phyloP scores from a whole-genome alignment of 2,113 vertebrate genomes.

The Pimephales promelas region DNA sequence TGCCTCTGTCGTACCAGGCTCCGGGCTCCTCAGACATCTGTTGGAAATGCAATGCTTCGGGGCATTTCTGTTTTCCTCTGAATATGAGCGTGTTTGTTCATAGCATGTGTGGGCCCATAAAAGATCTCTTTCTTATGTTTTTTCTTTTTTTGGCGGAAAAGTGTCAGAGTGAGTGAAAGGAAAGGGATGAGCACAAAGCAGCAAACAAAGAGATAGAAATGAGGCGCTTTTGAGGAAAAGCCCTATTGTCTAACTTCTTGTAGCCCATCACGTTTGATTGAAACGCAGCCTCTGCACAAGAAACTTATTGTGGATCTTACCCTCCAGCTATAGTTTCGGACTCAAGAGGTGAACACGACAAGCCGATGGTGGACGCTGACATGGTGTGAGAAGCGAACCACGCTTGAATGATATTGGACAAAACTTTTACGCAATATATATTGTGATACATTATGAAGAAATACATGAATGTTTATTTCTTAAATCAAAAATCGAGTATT shows the following conservation, averaged over 20 bases:
- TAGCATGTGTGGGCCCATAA: slow-evolving; percentile 36
- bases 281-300: slow-evolving; percentile 15
- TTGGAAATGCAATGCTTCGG: slow-evolving; percentile 50
- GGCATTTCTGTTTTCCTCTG: slow-evolving; percentile 50
- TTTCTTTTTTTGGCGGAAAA: slow-evolving; percentile 21
- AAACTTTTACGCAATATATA: too few relatives aligned
- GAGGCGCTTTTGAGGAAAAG: slow-evolving; percentile 40
- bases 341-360: neutral
- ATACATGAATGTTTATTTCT: too few relatives aligned
- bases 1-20: slow-evolving; percentile 45
- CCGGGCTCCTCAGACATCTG: slow-evolving; percentile 56
- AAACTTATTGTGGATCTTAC: slow-evolving; percentile 23
- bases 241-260: slow-evolving; percentile 31
- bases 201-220: slow-evolving; percentile 38
- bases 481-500: too few relatives aligned
- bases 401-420: neutral
- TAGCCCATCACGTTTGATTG: slow-evolving; percentile 41
- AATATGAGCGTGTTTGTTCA: slow-evolving; percentile 44
- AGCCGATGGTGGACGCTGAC: neutral
- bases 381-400: neutral
- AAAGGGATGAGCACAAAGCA: slow-evolving; percentile 40
- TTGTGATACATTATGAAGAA: too few relatives aligned
- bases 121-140: slow-evolving; percentile 32
- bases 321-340: slow-evolving; percentile 24
- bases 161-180: slow-evolving; percentile 46